These are phyloP conservation scores for Polyploca ridens DNA, from an alignment of 2,888 invertebrate genomes.

Conservation along the genomic window DNA sequence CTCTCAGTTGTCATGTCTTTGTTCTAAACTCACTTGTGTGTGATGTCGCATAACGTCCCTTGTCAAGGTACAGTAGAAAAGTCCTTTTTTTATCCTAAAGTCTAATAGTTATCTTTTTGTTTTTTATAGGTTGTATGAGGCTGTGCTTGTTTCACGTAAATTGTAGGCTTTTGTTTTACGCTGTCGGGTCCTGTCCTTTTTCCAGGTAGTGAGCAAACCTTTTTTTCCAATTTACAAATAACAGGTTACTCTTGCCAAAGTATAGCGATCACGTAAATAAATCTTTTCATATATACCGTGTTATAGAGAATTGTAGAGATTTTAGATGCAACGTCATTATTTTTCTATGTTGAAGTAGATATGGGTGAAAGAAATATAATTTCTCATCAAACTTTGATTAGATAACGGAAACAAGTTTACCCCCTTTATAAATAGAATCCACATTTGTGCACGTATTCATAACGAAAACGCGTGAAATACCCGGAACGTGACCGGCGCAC, in stretches of 20 bases:
- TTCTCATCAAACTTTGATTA: not conserved
- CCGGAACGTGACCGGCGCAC: constrained; percentile 6
- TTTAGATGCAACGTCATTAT: too few relatives aligned
- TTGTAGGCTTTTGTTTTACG: constrained; percentile 45
- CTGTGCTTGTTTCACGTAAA: constrained; percentile 31
- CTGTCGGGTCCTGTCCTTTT: constrained; percentile 31
- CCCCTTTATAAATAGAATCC: not conserved
- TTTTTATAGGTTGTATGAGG: constrained; percentile 23
- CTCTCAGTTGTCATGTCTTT: constrained; percentile 1
- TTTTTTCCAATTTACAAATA: constrained; percentile 51
- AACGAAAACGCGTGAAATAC: constrained; percentile 15
- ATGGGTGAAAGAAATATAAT: not conserved
- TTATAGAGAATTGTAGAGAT: constrained; percentile 20
- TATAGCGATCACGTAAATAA: constrained; percentile 37
- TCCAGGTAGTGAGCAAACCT: constrained; percentile 48
- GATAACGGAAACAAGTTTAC: not conserved
- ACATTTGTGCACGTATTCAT: constrained; percentile 3
- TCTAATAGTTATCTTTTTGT: constrained; percentile 41
- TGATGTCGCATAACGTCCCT: not conserved
- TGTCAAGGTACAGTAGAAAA: constrained; percentile 12
- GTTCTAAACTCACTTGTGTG: not conserved
- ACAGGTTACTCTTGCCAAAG: constrained; percentile 45
- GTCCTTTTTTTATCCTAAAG: constrained; percentile 19
- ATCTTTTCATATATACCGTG: constrained; percentile 39
- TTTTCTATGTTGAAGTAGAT: too few relatives aligned